Base-by-base conservation (phyloP, 2,888 invertebrate genomes). In the Mimumesa dahlbomi region DNA sequence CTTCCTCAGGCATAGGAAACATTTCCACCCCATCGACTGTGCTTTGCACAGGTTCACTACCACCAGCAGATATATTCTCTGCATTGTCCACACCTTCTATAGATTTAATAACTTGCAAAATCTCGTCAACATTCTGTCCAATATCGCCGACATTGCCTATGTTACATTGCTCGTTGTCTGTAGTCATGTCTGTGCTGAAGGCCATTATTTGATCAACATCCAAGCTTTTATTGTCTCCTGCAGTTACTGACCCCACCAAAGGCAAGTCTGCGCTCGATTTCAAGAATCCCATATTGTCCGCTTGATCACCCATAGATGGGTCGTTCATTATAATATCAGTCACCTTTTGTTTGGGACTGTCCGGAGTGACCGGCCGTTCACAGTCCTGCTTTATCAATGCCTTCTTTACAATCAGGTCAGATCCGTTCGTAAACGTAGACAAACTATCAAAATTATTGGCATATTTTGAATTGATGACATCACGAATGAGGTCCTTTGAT, bases 71-170 rank as follows among this genome's bases (percentile, higher is more conserved):
- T 49, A 82, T 79, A 54, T 75, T 82, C 18, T 79, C 84, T n/a
- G 66, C 74, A 25, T 71, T 76, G 49, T 89, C 75, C 2, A 90
- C 91, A 46, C 90, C 90, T 80, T 95, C 95, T 77, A 95, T 92
- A 5, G 93, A 94, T 88, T 95, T 95, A 46, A 96, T 93, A 2
- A 94, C 95, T 87, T 94, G 94, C 7, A 95, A 91, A 54, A 96
- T 90, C 75, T 94, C 95, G 21, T 92, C 92, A 2, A 91, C 92
- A 84, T 91, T 91, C 71, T 92, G 92, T 16, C 90, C 92, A 52
- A 93, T 87, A 83, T 94, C 94, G 77, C 90, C 90, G 68, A 90
- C 90, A 45, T 85, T 85, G 31, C 91, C 89, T 19, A 85, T 78
- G 43, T 85, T 77, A 54, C 85, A 81, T 64, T 82, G 78, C 67